These are phyloP conservation scores for Spinus olivaceus DNA, from an alignment of 2,797 vertebrate species.

Conservation along the genomic window DNA sequence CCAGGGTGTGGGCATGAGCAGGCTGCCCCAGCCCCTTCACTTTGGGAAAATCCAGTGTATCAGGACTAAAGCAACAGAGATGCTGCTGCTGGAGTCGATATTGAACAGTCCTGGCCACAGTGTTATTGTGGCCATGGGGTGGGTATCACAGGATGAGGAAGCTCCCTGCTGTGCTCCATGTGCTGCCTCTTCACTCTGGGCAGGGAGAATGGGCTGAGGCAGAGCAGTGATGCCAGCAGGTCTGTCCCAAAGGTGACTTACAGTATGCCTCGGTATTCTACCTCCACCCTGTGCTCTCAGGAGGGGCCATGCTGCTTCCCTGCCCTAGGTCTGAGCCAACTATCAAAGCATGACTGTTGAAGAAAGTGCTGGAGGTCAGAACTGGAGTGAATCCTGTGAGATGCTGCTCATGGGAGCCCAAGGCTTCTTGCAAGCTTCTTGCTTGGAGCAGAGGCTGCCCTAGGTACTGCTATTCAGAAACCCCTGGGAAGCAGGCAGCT, in stretches of 20 bases:
- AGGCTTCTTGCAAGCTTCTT: neutral
- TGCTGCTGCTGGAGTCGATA: neutral
- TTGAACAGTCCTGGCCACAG: neutral
- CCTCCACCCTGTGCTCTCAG: neutral
- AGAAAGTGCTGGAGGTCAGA: neutral
- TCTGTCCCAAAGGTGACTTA: neutral
- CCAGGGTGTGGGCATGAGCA: neutral
- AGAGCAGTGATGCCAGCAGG: neutral
- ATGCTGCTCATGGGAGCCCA: fast-evolving
- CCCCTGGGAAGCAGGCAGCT: neutral
- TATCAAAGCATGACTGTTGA: neutral
- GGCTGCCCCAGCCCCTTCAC: neutral
- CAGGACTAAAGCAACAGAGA: neutral
- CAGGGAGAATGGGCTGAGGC: neutral
- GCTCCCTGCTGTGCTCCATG: neutral
- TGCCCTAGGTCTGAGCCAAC: neutral
- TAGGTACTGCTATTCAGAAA: neutral
- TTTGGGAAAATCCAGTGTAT: neutral
- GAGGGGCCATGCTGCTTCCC: neutral
- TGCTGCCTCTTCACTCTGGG: neutral
- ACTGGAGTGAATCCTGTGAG: neutral
- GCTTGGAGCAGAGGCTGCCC: neutral
- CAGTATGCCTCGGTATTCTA: neutral
- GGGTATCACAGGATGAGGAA: neutral
- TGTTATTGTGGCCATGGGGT: fast-evolving